phyloP scores from a whole-genome alignment of 1,140 invertebrate genomes.

The Liolophura sinensis region DNA sequence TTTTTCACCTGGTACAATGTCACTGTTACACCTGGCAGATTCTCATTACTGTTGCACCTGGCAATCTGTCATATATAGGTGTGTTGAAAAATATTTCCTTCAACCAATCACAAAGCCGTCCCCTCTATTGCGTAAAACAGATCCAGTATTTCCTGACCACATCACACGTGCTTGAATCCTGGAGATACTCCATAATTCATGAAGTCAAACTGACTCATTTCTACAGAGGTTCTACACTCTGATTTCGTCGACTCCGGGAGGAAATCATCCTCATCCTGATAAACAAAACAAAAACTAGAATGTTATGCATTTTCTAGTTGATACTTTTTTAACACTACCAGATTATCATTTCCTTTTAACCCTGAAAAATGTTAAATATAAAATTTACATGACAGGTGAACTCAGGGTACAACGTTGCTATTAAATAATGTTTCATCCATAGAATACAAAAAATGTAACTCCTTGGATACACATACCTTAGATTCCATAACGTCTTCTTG shows the following conservation, averaged over 20 bases:
- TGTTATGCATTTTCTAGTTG: not conserved
- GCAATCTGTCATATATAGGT: too few species aligned
- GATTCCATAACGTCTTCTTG: constrained; percentile 8
- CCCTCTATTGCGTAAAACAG: too few species aligned
- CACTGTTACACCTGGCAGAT: too few species aligned
- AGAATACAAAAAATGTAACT: not conserved
- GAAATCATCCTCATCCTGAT: constrained; percentile 44
- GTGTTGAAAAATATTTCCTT: too few species aligned
- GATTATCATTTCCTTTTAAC: not conserved
- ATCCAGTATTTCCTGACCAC: not conserved
- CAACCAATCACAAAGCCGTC: too few species aligned
- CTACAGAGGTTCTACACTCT: constrained; percentile 12
- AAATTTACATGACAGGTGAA: too few species aligned
- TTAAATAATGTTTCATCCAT: not conserved
- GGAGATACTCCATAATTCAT: constrained; percentile 41
- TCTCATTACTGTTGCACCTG: too few species aligned
- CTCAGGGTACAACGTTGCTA: too few species aligned
- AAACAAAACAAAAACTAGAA: constrained; percentile 9
- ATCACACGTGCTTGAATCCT: constrained; percentile 36
- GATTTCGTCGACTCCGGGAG: constrained; percentile 5
- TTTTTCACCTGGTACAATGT: too few species aligned
- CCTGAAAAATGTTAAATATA: too few species aligned
- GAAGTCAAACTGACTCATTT: constrained; percentile 33
- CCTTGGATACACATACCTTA: not conserved
- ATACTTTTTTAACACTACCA: not conserved